A percentile compares a stretch with the other conserved stretches of the same genome.
Evolutionary conservation across 2,113 vertebrate genomes (phyloP).

Genomic region (Chamaea fasciata): DNA sequence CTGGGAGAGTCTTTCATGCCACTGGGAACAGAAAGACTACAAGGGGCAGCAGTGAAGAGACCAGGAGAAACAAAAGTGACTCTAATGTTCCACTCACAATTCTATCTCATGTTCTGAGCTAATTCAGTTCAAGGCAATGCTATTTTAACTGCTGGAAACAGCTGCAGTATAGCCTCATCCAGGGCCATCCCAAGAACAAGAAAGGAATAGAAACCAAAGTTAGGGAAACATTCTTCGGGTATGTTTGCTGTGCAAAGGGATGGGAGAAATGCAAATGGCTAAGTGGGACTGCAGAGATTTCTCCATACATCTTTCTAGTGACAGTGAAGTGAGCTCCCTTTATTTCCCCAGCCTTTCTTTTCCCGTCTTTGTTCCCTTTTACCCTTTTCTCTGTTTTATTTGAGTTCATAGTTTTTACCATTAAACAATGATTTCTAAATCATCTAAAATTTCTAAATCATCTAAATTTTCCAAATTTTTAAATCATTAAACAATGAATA

Average conservation of each 20-base stretch:
- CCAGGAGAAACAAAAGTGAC: background rate
- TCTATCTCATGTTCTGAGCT: background rate
- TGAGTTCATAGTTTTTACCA: slow-evolving; percentile 25
- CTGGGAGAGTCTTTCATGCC: background rate
- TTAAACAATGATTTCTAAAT: background rate
- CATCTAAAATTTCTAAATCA: no score
- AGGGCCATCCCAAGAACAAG: background rate
- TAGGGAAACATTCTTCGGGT: background rate
- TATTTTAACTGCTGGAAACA: background rate
- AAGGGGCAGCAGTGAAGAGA: background rate
- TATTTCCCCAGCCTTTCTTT: background rate
- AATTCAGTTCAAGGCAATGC: background rate
- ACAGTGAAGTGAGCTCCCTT: background rate
- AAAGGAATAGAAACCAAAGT: background rate
- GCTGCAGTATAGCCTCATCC: background rate
- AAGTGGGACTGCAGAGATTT: background rate
- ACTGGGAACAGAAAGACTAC: background rate
- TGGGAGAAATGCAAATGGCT: background rate
- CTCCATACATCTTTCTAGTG: background rate
- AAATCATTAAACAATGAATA: slow-evolving; percentile 3
- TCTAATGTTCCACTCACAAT: background rate
- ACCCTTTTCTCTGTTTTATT: background rate
- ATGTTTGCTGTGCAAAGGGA: background rate
- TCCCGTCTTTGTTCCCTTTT: background rate
- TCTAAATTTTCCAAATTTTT: no score